Evolutionary conservation across 2,113 vertebrate genomes (phyloP).

Genomic region (Synodontis membranacea): DNA sequence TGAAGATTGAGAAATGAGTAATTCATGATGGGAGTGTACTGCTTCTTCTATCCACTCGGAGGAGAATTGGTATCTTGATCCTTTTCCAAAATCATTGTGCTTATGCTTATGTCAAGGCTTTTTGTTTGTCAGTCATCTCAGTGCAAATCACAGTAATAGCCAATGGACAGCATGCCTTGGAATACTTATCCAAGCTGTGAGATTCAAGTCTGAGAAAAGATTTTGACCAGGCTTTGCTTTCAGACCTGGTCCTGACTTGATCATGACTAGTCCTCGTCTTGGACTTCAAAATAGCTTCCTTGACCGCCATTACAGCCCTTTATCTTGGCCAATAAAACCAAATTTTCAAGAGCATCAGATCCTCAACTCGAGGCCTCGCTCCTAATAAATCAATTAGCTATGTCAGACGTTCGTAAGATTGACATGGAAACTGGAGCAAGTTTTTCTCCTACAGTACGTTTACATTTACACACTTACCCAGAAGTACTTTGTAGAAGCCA

Average conservation of each 20-base stretch:
- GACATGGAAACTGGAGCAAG: no score
- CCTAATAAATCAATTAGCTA: no score
- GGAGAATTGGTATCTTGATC: slow-evolving; percentile 1
- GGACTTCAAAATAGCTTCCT: neutral
- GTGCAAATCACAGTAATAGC: neutral
- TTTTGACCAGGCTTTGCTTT: neutral
- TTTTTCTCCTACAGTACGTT: no score
- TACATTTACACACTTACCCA: no score
- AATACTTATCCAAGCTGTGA: neutral
- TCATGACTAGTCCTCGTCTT: neutral
- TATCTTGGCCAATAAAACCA: neutral
- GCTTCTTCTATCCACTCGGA: neutral
- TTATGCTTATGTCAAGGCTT: neutral
- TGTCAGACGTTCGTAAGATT: no score
- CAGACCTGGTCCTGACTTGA: neutral
- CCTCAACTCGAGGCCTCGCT: neutral
- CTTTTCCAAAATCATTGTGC: neutral
- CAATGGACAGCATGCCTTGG: neutral
- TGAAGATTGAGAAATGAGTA: slow-evolving; percentile 56
- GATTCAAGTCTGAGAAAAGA: neutral
- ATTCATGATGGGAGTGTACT: slow-evolving; percentile 67
- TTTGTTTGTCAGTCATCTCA: neutral
- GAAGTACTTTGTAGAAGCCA: no score
- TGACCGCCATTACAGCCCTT: neutral
- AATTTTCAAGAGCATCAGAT: neutral